These are phyloP conservation scores for human (Homo sapiens) DNA, from an alignment of 2,113 vertebrate genomes.

Conservation along the genomic window DNA sequence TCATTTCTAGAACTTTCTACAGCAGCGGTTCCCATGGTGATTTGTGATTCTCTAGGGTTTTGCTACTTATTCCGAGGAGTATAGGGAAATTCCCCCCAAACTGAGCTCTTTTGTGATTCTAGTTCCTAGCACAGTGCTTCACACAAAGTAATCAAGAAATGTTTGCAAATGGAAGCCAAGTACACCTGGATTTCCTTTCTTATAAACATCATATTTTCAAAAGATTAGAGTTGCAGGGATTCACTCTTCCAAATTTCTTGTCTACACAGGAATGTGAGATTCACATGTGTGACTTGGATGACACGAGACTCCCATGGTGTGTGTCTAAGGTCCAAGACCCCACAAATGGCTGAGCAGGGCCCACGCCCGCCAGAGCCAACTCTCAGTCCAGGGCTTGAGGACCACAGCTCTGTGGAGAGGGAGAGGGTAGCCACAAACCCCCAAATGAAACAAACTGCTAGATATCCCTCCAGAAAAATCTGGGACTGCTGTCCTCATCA, in stretches of 20 bases:
- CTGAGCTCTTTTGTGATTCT: not conserved
- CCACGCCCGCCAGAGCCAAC: not conserved
- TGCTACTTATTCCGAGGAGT: not conserved
- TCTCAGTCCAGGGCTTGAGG: not conserved
- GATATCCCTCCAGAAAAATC: not conserved
- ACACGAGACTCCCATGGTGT: not conserved
- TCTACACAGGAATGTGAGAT: not conserved
- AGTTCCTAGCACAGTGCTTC: not conserved
- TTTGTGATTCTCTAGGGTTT: not conserved
- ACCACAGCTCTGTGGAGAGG: not conserved
- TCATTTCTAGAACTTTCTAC: slow-evolving; percentile 29
- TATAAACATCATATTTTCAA: not conserved
- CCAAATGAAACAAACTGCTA: not conserved
- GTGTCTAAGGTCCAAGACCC: not conserved
- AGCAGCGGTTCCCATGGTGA: not conserved
- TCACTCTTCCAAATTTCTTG: not conserved
- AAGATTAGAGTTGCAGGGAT: not conserved
- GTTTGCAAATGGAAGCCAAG: not conserved
- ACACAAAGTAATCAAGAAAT: not conserved
- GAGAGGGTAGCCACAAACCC: not conserved
- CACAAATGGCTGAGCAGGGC: not conserved
- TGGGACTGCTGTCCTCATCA: not conserved
- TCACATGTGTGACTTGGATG: not conserved
- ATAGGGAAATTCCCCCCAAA: not conserved
- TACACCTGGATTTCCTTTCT: not conserved